Evolutionary conservation across 1,140 invertebrate species (phyloP).

Genomic region (Habropoda laboriosa): DNA sequence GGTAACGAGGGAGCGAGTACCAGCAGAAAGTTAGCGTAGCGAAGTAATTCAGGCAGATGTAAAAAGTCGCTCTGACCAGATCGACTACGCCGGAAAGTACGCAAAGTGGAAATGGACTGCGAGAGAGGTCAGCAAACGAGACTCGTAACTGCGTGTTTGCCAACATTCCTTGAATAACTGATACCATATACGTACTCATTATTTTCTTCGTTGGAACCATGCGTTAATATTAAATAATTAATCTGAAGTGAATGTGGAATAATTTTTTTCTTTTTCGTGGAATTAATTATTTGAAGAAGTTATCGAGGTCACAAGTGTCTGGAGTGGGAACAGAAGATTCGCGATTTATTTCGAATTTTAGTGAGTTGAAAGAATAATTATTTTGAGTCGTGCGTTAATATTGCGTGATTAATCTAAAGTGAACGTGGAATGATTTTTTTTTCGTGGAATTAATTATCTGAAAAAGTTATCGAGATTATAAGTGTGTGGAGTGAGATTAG

Average conservation of each 20-base stretch:
- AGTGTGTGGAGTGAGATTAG: no score
- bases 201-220: no score
- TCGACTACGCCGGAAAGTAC: conserved; percentile 25
- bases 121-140: conserved; percentile 17
- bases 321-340: no score
- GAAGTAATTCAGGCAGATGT: conserved; percentile 28
- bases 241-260: neutral
- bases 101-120: conserved; percentile 32
- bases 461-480: no score
- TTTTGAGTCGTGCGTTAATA: no score
- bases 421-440: no score
- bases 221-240: neutral
- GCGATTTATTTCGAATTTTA: no score
- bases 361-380: no score
- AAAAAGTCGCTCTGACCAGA: conserved; percentile 31
- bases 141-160: neutral
- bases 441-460: no score
- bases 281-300: no score
- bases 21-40: conserved; percentile 4
- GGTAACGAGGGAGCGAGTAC: neutral
- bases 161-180: conserved; percentile 8
- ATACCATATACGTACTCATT: neutral
- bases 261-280: no score
- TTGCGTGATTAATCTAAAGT: neutral
- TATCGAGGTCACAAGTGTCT: no score